A percentile compares a stretch with the other conserved stretches of the same genome.
These are phyloP conservation scores for Pampusana beccarii DNA, from an alignment of 2,113 vertebrate species.

Conservation along the genomic window DNA sequence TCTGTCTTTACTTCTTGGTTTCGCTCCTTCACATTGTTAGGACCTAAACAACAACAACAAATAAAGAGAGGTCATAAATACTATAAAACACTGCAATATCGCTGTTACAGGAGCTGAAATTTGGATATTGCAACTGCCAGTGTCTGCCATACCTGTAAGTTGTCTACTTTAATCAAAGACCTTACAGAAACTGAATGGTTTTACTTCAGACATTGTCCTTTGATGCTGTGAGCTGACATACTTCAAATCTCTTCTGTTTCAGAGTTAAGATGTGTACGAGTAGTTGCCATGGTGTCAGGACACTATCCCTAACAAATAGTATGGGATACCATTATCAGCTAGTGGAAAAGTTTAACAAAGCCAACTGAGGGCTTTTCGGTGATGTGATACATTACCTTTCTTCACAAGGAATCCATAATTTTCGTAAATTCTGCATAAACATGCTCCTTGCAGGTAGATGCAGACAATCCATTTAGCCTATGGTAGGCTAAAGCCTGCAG, in stretches of 20 bases:
- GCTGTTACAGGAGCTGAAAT: background rate
- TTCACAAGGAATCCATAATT: background rate
- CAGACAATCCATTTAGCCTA: background rate
- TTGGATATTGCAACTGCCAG: background rate
- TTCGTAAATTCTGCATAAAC: background rate
- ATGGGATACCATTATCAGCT: background rate
- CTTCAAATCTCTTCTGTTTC: background rate
- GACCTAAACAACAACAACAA: background rate
- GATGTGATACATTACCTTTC: background rate
- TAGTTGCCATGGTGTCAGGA: background rate
- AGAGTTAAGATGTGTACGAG: background rate
- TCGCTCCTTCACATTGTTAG: background rate
- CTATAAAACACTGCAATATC: background rate
- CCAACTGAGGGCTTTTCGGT: background rate
- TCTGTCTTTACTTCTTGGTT: background rate
- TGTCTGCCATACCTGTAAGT: background rate
- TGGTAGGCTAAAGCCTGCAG: background rate
- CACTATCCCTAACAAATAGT: background rate
- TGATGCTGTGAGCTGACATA: background rate
- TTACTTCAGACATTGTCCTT: background rate
- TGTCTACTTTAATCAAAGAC: background rate
- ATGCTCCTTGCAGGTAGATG: background rate
- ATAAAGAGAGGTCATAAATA: background rate
- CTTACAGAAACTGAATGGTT: background rate
- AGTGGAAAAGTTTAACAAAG: background rate